These are phyloP conservation scores for Microtus ochrogaster DNA, from an alignment of 2,113 vertebrate genomes.

Conservation along the genomic window DNA sequence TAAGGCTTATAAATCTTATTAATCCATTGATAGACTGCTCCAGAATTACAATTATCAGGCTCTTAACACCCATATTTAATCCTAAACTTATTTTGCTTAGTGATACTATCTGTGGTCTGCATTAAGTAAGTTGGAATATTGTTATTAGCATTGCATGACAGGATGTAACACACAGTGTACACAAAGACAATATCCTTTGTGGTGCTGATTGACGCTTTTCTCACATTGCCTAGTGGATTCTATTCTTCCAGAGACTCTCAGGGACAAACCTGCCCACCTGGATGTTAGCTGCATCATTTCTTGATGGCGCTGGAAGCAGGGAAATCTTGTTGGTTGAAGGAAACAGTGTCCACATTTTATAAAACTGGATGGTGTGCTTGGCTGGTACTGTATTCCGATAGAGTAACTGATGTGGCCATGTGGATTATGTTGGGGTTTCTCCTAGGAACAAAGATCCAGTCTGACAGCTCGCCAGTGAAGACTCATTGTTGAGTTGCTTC, in stretches of 20 bases:
- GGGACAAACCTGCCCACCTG: not conserved
- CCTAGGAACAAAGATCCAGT: slow-evolving; percentile 20
- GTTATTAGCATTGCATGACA: not conserved
- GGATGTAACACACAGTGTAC: not conserved
- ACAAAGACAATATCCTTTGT: not conserved
- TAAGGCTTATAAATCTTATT: not conserved
- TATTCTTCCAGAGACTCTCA: slow-evolving; percentile 20
- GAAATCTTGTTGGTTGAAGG: slow-evolving; percentile 52
- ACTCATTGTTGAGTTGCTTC: slow-evolving; percentile 35
- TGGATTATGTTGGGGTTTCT: slow-evolving; percentile 41
- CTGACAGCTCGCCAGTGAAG: slow-evolving; percentile 11
- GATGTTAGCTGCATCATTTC: slow-evolving; percentile 51
- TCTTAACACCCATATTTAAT: not conserved
- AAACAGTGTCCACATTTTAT: slow-evolving; percentile 70
- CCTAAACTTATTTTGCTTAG: not conserved
- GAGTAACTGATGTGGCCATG: not conserved
- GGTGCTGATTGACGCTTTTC: not conserved
- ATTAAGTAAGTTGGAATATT: not conserved
- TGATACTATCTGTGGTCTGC: not conserved
- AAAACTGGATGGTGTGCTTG: slow-evolving; percentile 54
- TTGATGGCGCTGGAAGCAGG: slow-evolving; percentile 54
- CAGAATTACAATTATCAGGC: not conserved
- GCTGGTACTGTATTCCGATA: not conserved
- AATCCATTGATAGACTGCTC: not conserved
- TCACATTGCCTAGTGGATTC: not conserved